Base-by-base conservation (phyloP, 2,888 invertebrate species). In the Boloria euphrosyne region DNA sequence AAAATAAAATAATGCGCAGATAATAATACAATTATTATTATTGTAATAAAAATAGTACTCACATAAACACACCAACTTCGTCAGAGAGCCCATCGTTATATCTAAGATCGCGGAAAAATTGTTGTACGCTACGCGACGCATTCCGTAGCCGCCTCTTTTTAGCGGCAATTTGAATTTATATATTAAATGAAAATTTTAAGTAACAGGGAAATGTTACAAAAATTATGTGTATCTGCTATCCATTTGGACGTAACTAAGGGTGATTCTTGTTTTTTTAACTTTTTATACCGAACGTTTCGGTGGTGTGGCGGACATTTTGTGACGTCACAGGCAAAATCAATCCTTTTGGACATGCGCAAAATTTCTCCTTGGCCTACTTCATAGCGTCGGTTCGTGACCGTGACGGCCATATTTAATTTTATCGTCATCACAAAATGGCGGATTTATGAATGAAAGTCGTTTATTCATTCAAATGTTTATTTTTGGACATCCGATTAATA, bases 261-360 rank as follows among this genome's bases (percentile, higher is more conserved):
- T 74, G 72, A 76, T 77, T 75, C 79, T 80, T 83, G 75, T 82
- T 80, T 85, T 84, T 84, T 82, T 74, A 83, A 81, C 80, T 72
- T 84, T 88, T 87, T 85, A 86, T 83, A 85, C 87, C 80, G 81
- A 85, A 82, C 80, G 80, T 74, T 76, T 79, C 75, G 74, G 73
- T 76, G 76, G 78, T 78, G 75, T 76, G 81, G 81, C 80, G 75
- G 87, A 84, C 91, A 91, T 90, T 74, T 89, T 89, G 89, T 91
- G 91, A 91, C 92, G 91, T 92, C 89, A 89, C 72, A 68, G 72
- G 73, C 76, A 80, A 88, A 87, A 90, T 92, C 92, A 83, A 92
- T 92, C 74, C 73, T 80, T 82, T 80, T 67, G 79, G 74, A 86
- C 91, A 85, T 84, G 91, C 90, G 87, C 84, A 79, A 75, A 78